Conservation (phyloP, 2,888 invertebrate genomes). For the Petrophora chlorosata region DNA sequence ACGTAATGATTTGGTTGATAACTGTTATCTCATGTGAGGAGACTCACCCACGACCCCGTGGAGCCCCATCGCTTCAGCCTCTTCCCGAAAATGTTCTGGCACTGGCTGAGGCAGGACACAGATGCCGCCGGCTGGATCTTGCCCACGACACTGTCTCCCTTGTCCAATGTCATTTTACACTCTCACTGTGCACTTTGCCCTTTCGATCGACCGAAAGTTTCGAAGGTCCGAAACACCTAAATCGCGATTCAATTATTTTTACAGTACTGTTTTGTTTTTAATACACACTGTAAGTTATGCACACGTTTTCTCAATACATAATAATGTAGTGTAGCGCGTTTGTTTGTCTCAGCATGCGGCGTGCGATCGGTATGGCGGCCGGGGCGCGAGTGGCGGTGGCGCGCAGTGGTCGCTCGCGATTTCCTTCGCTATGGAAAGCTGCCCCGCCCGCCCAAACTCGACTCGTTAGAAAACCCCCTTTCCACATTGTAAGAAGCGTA, state of each 20-base stretch:
- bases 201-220: neutral
- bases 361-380: slow-evolving; percentile 59
- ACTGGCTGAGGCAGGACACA: slow-evolving; percentile 81
- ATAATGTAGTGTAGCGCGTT: slow-evolving; percentile 17
- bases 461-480: slow-evolving; percentile 51
- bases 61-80: slow-evolving; percentile 89
- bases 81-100: slow-evolving; percentile 86
- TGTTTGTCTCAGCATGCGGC: slow-evolving; percentile 36
- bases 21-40: neutral
- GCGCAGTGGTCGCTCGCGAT: slow-evolving; percentile 49
- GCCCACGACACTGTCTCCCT: slow-evolving; percentile 73
- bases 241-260: neutral
- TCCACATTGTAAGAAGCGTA: slow-evolving; percentile 55
- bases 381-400: slow-evolving; percentile 56
- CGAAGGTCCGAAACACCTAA: neutral
- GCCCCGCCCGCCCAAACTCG: slow-evolving; percentile 64
- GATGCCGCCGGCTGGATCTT: slow-evolving; percentile 80
- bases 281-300: slow-evolving; percentile 14
- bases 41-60: slow-evolving; percentile 89
- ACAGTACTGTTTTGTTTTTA: neutral
- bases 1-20: no score
- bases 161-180: slow-evolving; percentile 78
- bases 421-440: slow-evolving; percentile 56
- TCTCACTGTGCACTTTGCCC: slow-evolving; percentile 37
- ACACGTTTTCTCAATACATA: slow-evolving; percentile 30